Conservation (phyloP, 1,140 invertebrate species). For the Choristoneura fumiferana region DNA sequence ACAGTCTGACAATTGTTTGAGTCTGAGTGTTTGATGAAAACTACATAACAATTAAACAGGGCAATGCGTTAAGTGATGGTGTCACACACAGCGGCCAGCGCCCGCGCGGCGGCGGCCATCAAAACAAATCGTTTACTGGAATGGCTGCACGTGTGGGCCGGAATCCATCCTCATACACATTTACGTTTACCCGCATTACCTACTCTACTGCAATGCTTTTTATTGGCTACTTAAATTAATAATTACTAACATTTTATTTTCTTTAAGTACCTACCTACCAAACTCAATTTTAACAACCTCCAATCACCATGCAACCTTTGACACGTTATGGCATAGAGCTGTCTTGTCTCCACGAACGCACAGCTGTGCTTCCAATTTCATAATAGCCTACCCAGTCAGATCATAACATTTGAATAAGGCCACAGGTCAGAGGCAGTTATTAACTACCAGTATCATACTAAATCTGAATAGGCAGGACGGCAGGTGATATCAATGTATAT, state of each 20-base stretch:
- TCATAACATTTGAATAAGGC: conserved; percentile 3
- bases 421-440: conserved; percentile 8
- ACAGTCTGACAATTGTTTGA: too few relatives aligned
- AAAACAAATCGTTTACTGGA: conserved; percentile 48
- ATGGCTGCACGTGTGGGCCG: conserved; percentile 47
- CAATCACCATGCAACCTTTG: neutral
- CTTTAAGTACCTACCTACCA: too few relatives aligned
- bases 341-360: neutral
- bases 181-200: neutral
- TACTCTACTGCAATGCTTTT: neutral
- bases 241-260: too few relatives aligned
- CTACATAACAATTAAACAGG: neutral
- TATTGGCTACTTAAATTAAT: too few relatives aligned
- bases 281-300: too few relatives aligned
- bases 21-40: too few relatives aligned
- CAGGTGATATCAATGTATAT: conserved; percentile 1
- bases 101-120: conserved; percentile 24
- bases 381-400: neutral
- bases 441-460: neutral
- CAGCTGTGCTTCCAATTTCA: neutral
- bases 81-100: neutral
- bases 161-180: conserved; percentile 5
- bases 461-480: neutral
- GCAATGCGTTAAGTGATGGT: neutral
- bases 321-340: neutral